These are phyloP conservation scores for Aporophyla nigra DNA, from an alignment of 2,888 invertebrate genomes.

Conservation along the genomic window DNA sequence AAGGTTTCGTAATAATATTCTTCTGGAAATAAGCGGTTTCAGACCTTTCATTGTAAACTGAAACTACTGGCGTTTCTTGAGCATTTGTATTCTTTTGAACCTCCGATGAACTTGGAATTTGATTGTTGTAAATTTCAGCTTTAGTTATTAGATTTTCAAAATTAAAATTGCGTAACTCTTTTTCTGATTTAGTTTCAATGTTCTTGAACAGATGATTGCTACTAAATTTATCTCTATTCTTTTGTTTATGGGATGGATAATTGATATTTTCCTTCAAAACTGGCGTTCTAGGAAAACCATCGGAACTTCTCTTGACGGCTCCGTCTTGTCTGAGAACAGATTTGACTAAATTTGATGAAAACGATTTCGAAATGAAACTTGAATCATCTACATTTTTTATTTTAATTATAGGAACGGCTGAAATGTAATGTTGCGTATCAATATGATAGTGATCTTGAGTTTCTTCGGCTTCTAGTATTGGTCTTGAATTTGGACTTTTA, in stretches of 20 bases:
- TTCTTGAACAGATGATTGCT: constrained; percentile 71
- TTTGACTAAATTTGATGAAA: constrained; percentile 76
- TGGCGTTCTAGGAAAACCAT: constrained; percentile 80
- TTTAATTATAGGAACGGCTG: constrained; percentile 83
- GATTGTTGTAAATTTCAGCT: constrained; percentile 88
- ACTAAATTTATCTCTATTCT: constrained; percentile 77
- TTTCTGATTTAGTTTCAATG: constrained; percentile 78
- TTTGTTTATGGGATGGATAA: constrained; percentile 75
- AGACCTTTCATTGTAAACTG: constrained; percentile 83
- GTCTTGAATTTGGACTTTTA: constrained; percentile 76
- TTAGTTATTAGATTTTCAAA: constrained; percentile 90
- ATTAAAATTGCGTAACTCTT: constrained; percentile 85
- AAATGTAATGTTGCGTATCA: constrained; percentile 75
- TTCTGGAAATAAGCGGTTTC: constrained; percentile 89
- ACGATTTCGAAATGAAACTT: constrained; percentile 70
- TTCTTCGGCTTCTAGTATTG: constrained; percentile 77
- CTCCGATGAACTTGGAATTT: constrained; percentile 85
- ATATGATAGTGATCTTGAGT: constrained; percentile 72
- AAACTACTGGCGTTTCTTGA: constrained; percentile 74
- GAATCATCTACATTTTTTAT: constrained; percentile 85
- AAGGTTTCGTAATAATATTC: constrained; percentile 76
- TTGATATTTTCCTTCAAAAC: constrained; percentile 81
- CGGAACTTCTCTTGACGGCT: constrained; percentile 80
- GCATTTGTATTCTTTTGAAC: constrained; percentile 84
- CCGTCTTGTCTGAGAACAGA: constrained; percentile 77